Percentiles rank a stretch among this genome's conserved stretches.
These are phyloP conservation scores for Gadus chalcogrammus DNA, from an alignment of 2,113 vertebrate species.

Conservation along the genomic window DNA sequence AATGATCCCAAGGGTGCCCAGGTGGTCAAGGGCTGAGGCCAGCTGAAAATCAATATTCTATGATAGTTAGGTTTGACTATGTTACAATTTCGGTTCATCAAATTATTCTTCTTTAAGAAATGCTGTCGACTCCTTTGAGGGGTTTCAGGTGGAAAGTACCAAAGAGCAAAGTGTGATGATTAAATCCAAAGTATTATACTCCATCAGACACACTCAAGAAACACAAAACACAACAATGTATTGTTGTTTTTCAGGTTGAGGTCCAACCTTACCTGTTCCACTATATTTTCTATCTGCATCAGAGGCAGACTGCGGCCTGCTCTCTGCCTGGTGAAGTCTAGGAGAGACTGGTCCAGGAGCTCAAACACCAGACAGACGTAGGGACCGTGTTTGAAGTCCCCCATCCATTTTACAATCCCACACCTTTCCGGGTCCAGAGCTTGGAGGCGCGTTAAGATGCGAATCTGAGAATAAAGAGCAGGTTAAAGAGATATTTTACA, in stretches of 20 bases:
- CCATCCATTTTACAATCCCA: constrained; percentile 7
- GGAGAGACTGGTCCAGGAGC: constrained; percentile 16
- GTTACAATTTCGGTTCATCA: no score
- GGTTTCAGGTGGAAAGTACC: no score
- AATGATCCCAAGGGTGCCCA: neutral
- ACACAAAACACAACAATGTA: neutral
- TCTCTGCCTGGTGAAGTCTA: constrained; percentile 7
- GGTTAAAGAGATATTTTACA: neutral
- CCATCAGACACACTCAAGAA: neutral
- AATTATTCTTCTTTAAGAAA: no score
- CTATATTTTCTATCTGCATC: constrained; percentile 4
- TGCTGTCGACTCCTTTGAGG: no score
- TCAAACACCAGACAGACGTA: constrained; percentile 26
- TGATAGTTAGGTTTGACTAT: neutral
- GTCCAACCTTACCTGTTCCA: constrained; percentile 20
- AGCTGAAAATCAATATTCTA: constrained; percentile 11
- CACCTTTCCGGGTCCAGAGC: neutral
- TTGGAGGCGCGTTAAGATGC: neutral
- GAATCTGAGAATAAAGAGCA: neutral
- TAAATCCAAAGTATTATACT: no score
- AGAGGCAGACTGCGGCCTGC: neutral
- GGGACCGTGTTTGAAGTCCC: neutral
- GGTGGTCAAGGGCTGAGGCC: neutral
- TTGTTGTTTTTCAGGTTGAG: neutral
- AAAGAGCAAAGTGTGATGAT: no score